A percentile compares a stretch with the other conserved stretches of the same genome.
Conservation (phyloP, 2,888 invertebrate species). For the Epistrophe eligans region DNA sequence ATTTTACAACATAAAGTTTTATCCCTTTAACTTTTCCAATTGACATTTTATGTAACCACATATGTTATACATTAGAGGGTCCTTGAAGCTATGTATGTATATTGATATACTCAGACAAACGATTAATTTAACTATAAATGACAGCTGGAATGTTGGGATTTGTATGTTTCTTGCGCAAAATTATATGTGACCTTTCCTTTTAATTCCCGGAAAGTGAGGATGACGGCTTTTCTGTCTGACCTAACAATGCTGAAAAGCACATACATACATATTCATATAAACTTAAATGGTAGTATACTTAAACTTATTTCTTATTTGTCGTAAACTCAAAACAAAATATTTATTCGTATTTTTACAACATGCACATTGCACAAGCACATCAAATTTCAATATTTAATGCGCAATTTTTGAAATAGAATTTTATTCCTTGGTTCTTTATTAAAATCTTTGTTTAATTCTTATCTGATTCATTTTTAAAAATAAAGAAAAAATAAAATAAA, state of each 20-base stretch:
- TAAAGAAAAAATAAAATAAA: neutral
- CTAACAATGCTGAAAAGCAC: neutral
- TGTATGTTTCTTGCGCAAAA: neutral
- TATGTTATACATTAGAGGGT: neutral
- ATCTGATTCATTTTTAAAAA: neutral
- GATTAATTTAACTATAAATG: conserved; percentile 55
- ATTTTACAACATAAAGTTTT: neutral
- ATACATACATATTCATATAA: too few species aligned
- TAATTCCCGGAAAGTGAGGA: neutral
- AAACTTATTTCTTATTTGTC: too few species aligned
- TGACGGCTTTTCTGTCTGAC: neutral
- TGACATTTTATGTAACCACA: neutral
- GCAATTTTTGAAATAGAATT: conserved; percentile 12
- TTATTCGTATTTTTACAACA: too few species aligned
- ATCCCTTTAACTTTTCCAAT: conserved; percentile 40
- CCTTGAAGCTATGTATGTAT: conserved; percentile 33
- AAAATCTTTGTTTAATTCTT: conserved; percentile 2
- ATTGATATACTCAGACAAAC: conserved; percentile 1
- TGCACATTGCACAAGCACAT: too few species aligned
- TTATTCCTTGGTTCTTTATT: neutral
- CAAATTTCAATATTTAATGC: neutral
- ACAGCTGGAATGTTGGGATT: conserved; percentile 49
- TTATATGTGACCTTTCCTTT: neutral
- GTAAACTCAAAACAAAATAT: too few species aligned
- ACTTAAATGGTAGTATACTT: neutral